Evolutionary conservation across 2,113 vertebrate species (phyloP).

Genomic region (Suricata suricatta): DNA sequence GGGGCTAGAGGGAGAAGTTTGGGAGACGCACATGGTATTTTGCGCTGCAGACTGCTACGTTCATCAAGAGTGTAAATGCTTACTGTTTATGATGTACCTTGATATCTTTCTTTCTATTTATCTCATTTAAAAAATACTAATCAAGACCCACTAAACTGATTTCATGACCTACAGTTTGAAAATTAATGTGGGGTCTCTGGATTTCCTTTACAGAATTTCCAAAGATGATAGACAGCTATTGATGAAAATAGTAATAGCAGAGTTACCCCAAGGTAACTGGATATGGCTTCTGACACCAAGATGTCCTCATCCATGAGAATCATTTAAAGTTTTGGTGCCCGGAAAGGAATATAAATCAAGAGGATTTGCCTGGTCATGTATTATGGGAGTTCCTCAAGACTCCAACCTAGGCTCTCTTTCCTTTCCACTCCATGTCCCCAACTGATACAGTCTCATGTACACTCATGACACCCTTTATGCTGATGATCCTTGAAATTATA

Average conservation of each 20-base stretch:
- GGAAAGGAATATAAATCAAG: neutral
- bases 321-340: neutral
- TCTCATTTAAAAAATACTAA: constrained; percentile 16
- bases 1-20: neutral
- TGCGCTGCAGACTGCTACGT: neutral
- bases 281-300: neutral
- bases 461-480: neutral
- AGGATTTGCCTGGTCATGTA: neutral
- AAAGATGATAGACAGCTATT: neutral
- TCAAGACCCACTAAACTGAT: constrained; percentile 39
- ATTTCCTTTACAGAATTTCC: constrained; percentile 32
- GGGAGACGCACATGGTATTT: neutral
- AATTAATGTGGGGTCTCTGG: neutral
- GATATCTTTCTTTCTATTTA: neutral
- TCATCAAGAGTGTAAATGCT: neutral
- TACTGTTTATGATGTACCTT: neutral
- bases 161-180: constrained; percentile 42
- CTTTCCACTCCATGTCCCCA: neutral
- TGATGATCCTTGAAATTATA: neutral
- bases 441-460: neutral
- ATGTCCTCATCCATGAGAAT: neutral
- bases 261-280: neutral
- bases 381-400: neutral
- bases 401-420: neutral
- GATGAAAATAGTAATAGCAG: neutral